Conservation (phyloP, 2,888 invertebrate genomes). For the Sepiola atlantica region DNA sequence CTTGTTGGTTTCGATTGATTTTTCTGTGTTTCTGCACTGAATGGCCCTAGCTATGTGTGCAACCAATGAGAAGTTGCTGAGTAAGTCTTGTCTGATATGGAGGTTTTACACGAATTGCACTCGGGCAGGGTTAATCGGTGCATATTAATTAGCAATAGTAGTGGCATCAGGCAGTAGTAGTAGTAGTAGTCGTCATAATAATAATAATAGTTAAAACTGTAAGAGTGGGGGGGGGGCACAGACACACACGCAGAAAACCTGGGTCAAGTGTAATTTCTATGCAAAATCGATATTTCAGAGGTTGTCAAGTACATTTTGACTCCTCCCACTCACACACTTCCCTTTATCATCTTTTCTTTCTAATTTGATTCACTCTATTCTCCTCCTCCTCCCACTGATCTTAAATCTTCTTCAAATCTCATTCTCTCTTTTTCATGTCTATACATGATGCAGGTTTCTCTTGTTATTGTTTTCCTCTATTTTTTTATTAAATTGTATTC, state of each 20-base stretch:
- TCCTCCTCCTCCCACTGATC: background rate
- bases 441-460: background rate
- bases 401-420: background rate
- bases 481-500: background rate
- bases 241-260: background rate
- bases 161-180: conserved; percentile 34
- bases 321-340: conserved; percentile 24
- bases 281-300: conserved; percentile 38
- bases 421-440: background rate
- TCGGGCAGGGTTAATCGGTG: conserved; percentile 39
- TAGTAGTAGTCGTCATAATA: background rate
- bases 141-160: conserved; percentile 41
- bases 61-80: conserved; percentile 45
- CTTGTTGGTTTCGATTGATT: conserved; percentile 36
- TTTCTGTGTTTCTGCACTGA: conserved; percentile 40
- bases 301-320: conserved; percentile 34
- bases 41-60: conserved; percentile 20
- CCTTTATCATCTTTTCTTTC: background rate
- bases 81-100: conserved; percentile 42
- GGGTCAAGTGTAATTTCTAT: conserved; percentile 44
- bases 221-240: background rate
- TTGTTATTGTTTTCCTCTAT: background rate
- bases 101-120: conserved; percentile 37
- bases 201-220: background rate
- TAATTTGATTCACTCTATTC: background rate